Evolutionary conservation across 2,113 vertebrate species (phyloP).

Genomic region (Oenanthe oenanthe): DNA sequence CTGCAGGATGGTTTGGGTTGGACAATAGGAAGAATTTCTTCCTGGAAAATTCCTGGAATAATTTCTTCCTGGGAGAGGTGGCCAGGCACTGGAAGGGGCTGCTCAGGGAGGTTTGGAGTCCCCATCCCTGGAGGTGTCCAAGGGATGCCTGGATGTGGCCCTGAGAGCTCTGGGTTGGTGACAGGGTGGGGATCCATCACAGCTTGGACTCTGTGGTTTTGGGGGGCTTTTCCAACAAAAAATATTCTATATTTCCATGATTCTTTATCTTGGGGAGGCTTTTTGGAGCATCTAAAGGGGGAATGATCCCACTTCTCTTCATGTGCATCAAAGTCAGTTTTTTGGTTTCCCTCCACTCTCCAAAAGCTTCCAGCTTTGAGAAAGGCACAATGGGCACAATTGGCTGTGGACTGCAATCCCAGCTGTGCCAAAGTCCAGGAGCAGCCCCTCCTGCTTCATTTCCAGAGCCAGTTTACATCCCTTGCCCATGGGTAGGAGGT

Average conservation of each 20-base stretch:
- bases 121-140: neutral
- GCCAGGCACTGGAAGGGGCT: rapidly evolving
- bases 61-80: neutral
- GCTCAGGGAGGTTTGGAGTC: no score
- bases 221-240: neutral
- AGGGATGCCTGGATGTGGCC: rapidly evolving
- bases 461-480: neutral
- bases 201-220: rapidly evolving
- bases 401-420: no score
- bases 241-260: neutral
- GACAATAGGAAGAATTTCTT: neutral
- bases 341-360: neutral
- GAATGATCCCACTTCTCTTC: neutral
- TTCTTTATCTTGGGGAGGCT: neutral
- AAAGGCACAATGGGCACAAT: no score
- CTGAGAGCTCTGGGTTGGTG: neutral
- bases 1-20: neutral
- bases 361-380: neutral
- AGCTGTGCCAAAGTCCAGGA: neutral
- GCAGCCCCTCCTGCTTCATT: neutral
- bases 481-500: neutral
- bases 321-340: neutral
- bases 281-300: neutral
- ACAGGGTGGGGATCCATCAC: rapidly evolving
- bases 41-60: neutral